Base-by-base conservation (phyloP, 2,797 vertebrate genomes). In the Onychomys torridus region DNA sequence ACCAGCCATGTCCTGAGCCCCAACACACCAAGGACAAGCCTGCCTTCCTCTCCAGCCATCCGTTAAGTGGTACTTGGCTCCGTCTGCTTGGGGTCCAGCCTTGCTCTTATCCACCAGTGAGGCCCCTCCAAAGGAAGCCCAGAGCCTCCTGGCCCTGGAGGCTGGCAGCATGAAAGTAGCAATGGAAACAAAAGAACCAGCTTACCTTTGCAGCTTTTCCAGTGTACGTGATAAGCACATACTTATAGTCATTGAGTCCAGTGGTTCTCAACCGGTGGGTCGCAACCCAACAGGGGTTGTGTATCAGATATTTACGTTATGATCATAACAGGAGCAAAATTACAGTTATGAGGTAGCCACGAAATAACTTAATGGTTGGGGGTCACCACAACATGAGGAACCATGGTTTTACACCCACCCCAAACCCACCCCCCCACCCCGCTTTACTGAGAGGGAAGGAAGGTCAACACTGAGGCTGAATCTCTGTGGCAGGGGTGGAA, bases 181-280 rank as follows among this genome's bases (percentile, higher is more conserved):
- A 65, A 57, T 37, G 32, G 19, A 25, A 75, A 29, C 40, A 77
- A 69, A 57, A 61, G 90, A 90, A 69, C 6, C 69, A 37, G 17
- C 34, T 90, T 81, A 25, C 52, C 78, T 81, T 59, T 76, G 65
- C 59, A 89, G 61, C 14, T 59, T 61, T 94, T 86, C 27, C 9
- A 2, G 1, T 46, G 52, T 46, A 12, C 12, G 49, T n/a, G 61
- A n/a, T 65, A 82, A 89, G 37, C 55, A 43, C 69, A 46, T 27
- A 32, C 59, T 67, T 29, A n/a, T 5, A 89, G 55, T 89, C 57
- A 95, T 89, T 90, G 94, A 93, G 49, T 69, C 16, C 6, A n/a
- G 83, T 67, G 83, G 17, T 27, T 82, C 7, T 59, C 79, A 27
- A 5, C 34, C 10, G 1, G 77, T 78, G 49, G 19, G 77, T n/a